Conservation (phyloP, 2,888 invertebrate species). For the Diachrysia chrysitis region DNA sequence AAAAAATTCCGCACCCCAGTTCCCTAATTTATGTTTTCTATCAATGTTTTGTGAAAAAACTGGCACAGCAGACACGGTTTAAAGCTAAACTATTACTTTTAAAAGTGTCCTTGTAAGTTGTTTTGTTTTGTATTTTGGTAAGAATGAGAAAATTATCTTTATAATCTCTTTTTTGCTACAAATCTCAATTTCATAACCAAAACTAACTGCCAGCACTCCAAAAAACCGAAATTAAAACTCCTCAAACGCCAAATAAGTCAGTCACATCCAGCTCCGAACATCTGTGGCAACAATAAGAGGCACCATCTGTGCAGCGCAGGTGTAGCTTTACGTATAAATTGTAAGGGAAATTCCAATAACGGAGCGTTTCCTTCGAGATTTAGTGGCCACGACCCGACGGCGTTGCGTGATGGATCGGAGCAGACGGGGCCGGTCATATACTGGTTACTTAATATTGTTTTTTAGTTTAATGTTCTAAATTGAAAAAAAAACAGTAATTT, state of each 20-base stretch:
- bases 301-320: conserved; percentile 61
- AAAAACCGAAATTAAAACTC: conserved; percentile 23
- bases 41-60: no score
- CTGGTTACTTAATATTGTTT: background rate
- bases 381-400: conserved; percentile 47
- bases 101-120: no score
- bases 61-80: no score
- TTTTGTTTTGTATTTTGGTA: no score
- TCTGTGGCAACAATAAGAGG: conserved; percentile 62
- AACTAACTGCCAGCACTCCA: background rate
- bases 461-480: no score
- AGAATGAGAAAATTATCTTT: no score
- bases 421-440: background rate
- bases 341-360: conserved; percentile 65
- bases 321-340: conserved; percentile 64
- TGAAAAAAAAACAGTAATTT: no score
- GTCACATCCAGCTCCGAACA: conserved; percentile 47
- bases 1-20: no score
- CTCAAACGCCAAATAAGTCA: conserved; percentile 16
- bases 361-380: conserved; percentile 41
- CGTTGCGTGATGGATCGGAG: conserved; percentile 35
- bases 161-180: background rate
- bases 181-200: no score
- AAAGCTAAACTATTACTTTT: no score
- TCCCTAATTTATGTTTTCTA: no score